Base-by-base conservation (phyloP, 2,888 invertebrate species). In the Drosophila paranaensis region DNA sequence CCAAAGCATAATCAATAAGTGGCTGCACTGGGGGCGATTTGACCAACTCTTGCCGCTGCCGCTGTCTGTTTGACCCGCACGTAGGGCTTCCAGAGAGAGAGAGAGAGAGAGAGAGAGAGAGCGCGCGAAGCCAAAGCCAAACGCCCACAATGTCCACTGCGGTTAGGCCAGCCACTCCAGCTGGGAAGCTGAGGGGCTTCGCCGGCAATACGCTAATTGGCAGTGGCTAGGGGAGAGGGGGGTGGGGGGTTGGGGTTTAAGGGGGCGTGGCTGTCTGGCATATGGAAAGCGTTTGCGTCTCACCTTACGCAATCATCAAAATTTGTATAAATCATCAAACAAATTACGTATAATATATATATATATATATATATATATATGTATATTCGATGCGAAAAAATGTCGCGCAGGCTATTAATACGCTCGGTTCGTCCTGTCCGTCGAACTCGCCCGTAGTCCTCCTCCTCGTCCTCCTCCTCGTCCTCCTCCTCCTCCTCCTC, bases 321-420 rank as follows among this genome's bases (percentile, higher is more conserved):
- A 78, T 82, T 79, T 77, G 71, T 77, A 84, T 84, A 84, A 88
- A 82, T 80, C 85, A 77, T 84, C 83, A 79, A 72, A 69, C 71
- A 79, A 77, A 87, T 84, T 81, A 87, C 69, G 71, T 71, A 69
- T n/a, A 72, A 71, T 16, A 4, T 14, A 20, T 25, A 20, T 39
- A 20, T 20, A 20, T 20, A 20, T 20, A 71, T 16, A 4, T 10
- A 20, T 25, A 20, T 39, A 71, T 16, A 4, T 14, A 20, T n/a
- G n/a, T 39, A 50, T 65, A 70, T 79, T 74, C 70, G 74, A 79
- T 81, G 54, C 53, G 63, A 57, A 74, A 70, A 78, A n/a, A 71
- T 72, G 79, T 79, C 70, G 77, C 57, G 6, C 60, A 53, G 75
- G 66, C 48, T 81, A 74, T 74, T 77, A 71, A 71, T 67, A 79